Evolutionary conservation across 30 jellyfish, hydroid and myxozoan genomes (phyloP), one percentile per base, ranked within the genome.

Genomic region (Hydractinia echinata): DNA sequence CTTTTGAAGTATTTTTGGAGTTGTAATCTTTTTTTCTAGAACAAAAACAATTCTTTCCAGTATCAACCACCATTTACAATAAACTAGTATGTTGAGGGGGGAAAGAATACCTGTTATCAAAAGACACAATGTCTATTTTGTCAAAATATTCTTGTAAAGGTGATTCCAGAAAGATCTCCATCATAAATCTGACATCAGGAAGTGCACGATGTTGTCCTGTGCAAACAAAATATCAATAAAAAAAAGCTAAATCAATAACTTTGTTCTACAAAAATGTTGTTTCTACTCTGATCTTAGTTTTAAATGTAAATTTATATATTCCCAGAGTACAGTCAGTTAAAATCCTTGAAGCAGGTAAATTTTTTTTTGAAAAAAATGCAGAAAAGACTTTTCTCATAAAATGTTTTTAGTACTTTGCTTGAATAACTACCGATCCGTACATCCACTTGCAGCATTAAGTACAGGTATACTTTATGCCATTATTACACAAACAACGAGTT

Each of bases 161-260:
- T 71, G 81, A n/a, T 20, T 50, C 81, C 66, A 71, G 51, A 58
- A 71, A 71, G 61, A 71, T 71, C 51, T 50, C 18, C 39, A 71
- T 71, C 81, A 71, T 71, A 58, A 71, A 71, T 15, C 51, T 71
- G 60, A 71, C 81, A 50, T 71, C 81, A n/a, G 81, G 61, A 48
- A 71, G 53, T 13, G 81, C 81, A 4, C 81, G 8, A 15, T 71
- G 81, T 71, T 71, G 81, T 71, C 81, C 81, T 71, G 78, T 21
- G 14, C 14, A 30, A 30, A 50, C 10, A 30, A 71, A 20, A 71
- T 9, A 20, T 19, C 18, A 58, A 58, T 16, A 58, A 58, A 58
- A 16, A 58, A n/a, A n/a, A n/a, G 44, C 44, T 30, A 30, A 30
- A 30, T 30, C 44, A 30, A 30, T 30, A 30, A 30, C 44, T 30